These are phyloP conservation scores for Synchiropus splendidus DNA, from an alignment of 2,113 vertebrate genomes.

Conservation along the genomic window DNA sequence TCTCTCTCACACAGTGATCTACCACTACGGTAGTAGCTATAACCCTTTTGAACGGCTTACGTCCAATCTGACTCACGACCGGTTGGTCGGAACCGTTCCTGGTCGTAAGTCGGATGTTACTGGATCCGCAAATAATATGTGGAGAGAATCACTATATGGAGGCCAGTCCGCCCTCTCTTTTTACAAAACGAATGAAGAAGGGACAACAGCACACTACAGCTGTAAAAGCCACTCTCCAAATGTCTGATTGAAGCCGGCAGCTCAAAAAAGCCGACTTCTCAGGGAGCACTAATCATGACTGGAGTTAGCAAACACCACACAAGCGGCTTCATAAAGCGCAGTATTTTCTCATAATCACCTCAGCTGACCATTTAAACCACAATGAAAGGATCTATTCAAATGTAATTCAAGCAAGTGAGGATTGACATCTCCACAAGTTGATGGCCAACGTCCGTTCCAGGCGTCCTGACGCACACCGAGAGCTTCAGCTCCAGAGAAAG, in stretches of 20 bases:
- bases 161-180: too few species aligned
- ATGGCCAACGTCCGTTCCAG: conserved; percentile 14
- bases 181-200: too few species aligned
- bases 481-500: conserved; percentile 17
- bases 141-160: too few species aligned
- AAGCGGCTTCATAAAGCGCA: conserved; percentile 9
- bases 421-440: conserved; percentile 16
- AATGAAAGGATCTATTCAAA: conserved; percentile 26
- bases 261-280: too few species aligned
- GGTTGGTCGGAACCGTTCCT: too few species aligned
- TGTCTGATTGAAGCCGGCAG: too few species aligned
- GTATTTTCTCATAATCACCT: conserved; percentile 23
- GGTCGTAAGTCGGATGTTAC: too few species aligned
- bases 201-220: background rate
- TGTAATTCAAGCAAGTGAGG: conserved; percentile 10
- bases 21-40: too few species aligned
- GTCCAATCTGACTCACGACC: too few species aligned
- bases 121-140: too few species aligned
- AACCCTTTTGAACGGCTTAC: too few species aligned
- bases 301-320: conserved; percentile 19
- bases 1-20: too few species aligned
- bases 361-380: conserved; percentile 23
- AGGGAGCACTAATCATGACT: background rate
- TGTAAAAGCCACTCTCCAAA: conserved; percentile 20
- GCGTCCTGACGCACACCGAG: conserved; percentile 18